Base-by-base conservation (phyloP, 2,113 vertebrate species). In the Pipra filicauda region DNA sequence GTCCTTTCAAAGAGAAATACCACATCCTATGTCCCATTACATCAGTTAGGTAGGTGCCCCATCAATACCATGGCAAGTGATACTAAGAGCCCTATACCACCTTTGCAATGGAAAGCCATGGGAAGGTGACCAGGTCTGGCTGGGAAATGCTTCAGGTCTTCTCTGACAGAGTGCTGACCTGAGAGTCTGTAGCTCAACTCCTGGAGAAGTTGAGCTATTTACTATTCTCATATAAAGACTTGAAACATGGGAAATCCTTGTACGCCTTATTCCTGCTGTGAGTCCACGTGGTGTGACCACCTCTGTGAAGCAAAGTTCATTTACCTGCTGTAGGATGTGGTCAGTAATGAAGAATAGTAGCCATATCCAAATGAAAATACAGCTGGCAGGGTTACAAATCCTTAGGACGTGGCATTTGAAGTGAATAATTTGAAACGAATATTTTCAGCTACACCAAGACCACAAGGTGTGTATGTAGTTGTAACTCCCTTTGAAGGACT, bases 381-480 rank as follows among this genome's bases (percentile, higher is more conserved):
- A 51, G n/a, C 30, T 85, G 66, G 31, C 21, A 31, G 18, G 30
- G 27, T 51, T 64, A 64, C 78, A 75, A 21, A 51, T 71, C 48
- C 28, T 74, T 62, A 59, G 57, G 20, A 66, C 3, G 1, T 23
- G 21, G 44, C 52, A 67, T 85, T 64, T 69, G 48, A 85, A 70
- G 15, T 15, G 13, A 79, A 72, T 37, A 26, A 49, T 71, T 48
- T 41, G 27, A 76, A 89, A 52, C 11, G 28, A 71, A 24, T 5
- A 8, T 79, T 95, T 82, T 61, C 64, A 84, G 55, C 61, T 75
- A 54, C 7, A 3, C 8, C 9, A 48, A 43, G 31, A 52, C 41
- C n/a, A 24, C n/a, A 35, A 59, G 30, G 31, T 49, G 5, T 0
- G 1, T 1, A 0, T 8, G 16, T 46, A 41, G 31, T 75, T 51